Percentiles rank a stretch among this genome's conserved stretches.
Conservation (phyloP, 2,797 vertebrate genomes). For the Lepilemur septentrionalis region DNA sequence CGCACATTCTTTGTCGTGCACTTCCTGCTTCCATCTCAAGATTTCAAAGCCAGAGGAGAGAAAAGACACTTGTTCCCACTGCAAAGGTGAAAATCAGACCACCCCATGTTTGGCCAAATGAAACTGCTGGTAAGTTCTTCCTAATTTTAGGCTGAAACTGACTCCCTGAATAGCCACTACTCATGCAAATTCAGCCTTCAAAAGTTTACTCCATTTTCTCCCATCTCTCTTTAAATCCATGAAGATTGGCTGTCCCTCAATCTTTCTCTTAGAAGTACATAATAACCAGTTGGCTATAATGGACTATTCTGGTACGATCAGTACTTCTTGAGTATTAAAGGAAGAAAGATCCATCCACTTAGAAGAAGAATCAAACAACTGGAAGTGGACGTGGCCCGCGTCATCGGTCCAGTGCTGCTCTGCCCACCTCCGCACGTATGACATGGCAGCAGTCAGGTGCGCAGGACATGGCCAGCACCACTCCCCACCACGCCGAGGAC, state of each 20-base stretch:
- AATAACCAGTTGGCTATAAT: not conserved
- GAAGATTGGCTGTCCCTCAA: not conserved
- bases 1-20: not conserved
- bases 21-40: not conserved
- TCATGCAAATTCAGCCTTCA: not conserved
- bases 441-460: not conserved
- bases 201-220: not conserved
- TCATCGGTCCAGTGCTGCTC: not conserved
- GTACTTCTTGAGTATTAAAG: not conserved
- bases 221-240: not conserved
- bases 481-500: too few relatives aligned
- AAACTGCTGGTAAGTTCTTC: not conserved
- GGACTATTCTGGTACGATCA: not conserved
- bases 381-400: not conserved
- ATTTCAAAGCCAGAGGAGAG: not conserved
- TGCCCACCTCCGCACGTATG: not conserved
- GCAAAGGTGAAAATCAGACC: not conserved
- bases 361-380: not conserved
- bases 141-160: not conserved
- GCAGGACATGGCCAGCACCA: fast-evolving
- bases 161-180: not conserved
- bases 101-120: not conserved
- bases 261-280: not conserved
- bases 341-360: not conserved
- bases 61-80: not conserved